Evolutionary conservation across 2,888 invertebrate genomes (phyloP).

Genomic region (Ellobium chinense): DNA sequence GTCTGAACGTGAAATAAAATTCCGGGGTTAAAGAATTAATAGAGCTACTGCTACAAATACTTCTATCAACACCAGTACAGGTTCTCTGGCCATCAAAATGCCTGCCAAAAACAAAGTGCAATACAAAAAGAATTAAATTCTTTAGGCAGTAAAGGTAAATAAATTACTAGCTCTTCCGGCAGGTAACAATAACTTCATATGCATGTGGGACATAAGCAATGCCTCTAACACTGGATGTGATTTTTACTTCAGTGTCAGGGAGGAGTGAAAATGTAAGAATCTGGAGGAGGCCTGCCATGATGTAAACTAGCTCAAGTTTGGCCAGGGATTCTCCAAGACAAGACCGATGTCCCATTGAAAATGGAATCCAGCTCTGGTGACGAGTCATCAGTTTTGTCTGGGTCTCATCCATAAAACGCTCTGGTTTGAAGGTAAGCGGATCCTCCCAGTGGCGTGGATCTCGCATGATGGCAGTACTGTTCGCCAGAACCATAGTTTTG

Average conservation of each 20-base stretch:
- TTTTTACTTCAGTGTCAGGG: background rate
- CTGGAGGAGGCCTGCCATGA: background rate
- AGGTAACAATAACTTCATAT: background rate
- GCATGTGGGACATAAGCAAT: background rate
- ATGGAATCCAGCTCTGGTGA: conserved; percentile 67
- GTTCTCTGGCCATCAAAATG: too few relatives aligned
- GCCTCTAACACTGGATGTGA: background rate
- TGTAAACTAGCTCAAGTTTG: background rate
- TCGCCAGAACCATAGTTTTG: conserved; percentile 60
- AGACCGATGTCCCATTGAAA: conserved; percentile 66
- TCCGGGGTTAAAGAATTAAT: too few relatives aligned
- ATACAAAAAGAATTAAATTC: too few relatives aligned
- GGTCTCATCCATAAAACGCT: conserved; percentile 60
- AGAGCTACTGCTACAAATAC: too few relatives aligned
- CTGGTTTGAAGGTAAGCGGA: conserved; percentile 62
- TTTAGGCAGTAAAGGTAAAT: too few relatives aligned
- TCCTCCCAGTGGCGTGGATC: conserved; percentile 64
- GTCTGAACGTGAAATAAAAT: too few relatives aligned
- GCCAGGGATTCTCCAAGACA: conserved; percentile 66
- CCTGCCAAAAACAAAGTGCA: too few relatives aligned
- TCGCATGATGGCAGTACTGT: conserved; percentile 61
- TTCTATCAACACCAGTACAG: too few relatives aligned
- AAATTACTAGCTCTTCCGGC: background rate
- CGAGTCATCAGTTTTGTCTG: conserved; percentile 56
- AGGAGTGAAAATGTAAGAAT: background rate